Evolutionary conservation across 2,797 vertebrate genomes (phyloP).

Genomic region (Scolopax rusticola): DNA sequence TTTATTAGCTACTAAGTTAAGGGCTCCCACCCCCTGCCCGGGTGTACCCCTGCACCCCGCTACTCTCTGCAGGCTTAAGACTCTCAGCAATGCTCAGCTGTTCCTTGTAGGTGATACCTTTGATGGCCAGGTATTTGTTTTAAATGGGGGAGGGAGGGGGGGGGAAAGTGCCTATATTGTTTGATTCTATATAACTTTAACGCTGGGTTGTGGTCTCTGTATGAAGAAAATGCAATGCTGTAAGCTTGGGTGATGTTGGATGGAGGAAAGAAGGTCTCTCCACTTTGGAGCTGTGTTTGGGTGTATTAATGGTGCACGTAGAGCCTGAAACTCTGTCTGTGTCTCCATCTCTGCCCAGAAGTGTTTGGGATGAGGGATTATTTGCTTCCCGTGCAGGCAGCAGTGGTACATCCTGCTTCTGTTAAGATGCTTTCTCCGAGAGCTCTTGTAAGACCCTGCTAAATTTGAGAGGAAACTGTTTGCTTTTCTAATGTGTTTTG

Average conservation of each 20-base stretch:
- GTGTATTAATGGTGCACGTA: accelerated
- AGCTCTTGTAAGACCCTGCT: neutral
- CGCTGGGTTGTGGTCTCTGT: neutral
- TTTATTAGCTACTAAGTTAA: slow-evolving; percentile 20
- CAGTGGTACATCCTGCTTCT: accelerated
- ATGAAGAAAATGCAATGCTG: accelerated
- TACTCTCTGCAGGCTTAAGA: neutral
- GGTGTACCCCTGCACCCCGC: neutral
- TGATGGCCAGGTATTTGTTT: neutral
- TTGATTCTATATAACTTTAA: neutral
- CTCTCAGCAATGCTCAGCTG: neutral
- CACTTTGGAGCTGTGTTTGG: neutral
- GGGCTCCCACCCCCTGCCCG: neutral
- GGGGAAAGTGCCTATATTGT: accelerated
- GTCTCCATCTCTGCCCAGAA: neutral
- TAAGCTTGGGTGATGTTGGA: accelerated
- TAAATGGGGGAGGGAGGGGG: too few relatives aligned
- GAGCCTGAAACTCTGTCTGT: neutral
- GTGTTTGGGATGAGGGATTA: neutral
- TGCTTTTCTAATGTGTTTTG: neutral
- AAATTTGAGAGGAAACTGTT: neutral
- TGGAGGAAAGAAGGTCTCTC: neutral
- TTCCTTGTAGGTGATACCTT: neutral
- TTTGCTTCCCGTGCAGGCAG: neutral
- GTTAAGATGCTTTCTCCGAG: neutral